Percentiles rank a stretch among this genome's conserved stretches.
Conservation (phyloP, 2,888 invertebrate genomes). For the Callimorpha dominula region DNA sequence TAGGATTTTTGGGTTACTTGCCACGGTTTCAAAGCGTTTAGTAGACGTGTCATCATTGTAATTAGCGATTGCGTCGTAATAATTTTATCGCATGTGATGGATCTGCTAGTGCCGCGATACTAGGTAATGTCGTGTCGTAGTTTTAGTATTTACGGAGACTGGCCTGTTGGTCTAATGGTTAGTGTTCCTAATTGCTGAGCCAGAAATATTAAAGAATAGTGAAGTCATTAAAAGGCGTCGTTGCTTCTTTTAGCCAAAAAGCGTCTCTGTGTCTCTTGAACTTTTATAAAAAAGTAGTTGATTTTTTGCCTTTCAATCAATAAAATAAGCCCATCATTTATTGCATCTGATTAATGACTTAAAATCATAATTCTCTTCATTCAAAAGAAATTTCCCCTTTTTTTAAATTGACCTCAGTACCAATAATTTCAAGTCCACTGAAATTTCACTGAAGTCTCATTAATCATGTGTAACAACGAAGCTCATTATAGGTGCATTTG, state of each 20-base stretch:
- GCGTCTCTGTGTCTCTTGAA: neutral
- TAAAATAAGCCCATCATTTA: constrained; percentile 28
- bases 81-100: too few species aligned
- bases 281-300: neutral
- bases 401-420: constrained; percentile 42
- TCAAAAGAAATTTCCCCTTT: constrained; percentile 32
- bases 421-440: constrained; percentile 54
- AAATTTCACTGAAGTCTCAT: constrained; percentile 70
- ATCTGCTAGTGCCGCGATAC: too few species aligned
- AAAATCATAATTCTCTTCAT: constrained; percentile 46
- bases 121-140: too few species aligned
- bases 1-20: too few species aligned
- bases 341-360: constrained; percentile 49
- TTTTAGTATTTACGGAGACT: too few species aligned
- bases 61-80: too few species aligned
- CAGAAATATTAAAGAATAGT: too few species aligned
- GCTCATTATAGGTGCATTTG: constrained; percentile 82
- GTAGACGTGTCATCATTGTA: too few species aligned
- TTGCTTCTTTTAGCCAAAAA: neutral
- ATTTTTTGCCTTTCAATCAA: constrained; percentile 28
- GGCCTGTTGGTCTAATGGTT: too few species aligned
- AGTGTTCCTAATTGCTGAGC: too few species aligned
- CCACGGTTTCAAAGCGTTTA: too few species aligned
- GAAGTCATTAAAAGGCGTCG: neutral
- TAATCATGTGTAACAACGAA: constrained; percentile 79